A percentile compares a stretch with the other conserved stretches of the same genome.
Evolutionary conservation across 2,888 invertebrate species (phyloP).

Genomic region (Patella ulyssiponensis): DNA sequence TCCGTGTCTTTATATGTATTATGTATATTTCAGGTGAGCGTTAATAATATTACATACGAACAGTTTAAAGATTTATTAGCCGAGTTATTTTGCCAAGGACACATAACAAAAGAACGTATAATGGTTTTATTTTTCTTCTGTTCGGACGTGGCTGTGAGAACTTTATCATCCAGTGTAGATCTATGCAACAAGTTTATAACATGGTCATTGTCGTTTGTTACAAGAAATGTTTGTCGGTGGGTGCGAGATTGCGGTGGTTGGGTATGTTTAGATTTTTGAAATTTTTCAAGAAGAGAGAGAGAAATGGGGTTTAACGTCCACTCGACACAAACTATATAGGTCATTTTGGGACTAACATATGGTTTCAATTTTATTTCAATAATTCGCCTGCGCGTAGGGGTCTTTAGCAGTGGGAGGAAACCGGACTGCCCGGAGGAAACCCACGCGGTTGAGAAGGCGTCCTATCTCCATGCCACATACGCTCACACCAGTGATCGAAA

Average conservation of each 20-base stretch:
- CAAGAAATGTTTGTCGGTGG: slow-evolving; percentile 61
- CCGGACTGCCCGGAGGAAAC: too few species aligned
- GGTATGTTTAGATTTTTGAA: slow-evolving; percentile 45
- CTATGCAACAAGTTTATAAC: slow-evolving; percentile 50
- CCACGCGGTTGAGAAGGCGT: too few species aligned
- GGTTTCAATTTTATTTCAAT: too few species aligned
- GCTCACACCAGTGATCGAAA: too few species aligned
- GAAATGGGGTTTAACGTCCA: too few species aligned
- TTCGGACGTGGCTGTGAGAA: slow-evolving; percentile 64
- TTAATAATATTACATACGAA: slow-evolving; percentile 42
- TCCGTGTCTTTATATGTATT: too few species aligned
- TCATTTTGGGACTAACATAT: too few species aligned
- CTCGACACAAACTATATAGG: too few species aligned
- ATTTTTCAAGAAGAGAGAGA: background rate
- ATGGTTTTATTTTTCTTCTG: slow-evolving; percentile 70
- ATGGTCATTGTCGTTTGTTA: slow-evolving; percentile 66
- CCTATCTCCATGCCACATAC: too few species aligned
- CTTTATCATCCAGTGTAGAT: slow-evolving; percentile 45
- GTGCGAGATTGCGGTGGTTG: slow-evolving; percentile 67
- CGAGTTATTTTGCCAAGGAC: slow-evolving; percentile 53
- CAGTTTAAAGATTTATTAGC: slow-evolving; percentile 57
- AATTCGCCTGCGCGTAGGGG: too few species aligned
- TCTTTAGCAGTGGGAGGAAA: too few species aligned
- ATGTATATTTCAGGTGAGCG: slow-evolving; percentile 40
- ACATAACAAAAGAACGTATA: slow-evolving; percentile 61